Evolutionary conservation across 2,113 vertebrate genomes (phyloP).

Genomic region (Tragulus kanchil): DNA sequence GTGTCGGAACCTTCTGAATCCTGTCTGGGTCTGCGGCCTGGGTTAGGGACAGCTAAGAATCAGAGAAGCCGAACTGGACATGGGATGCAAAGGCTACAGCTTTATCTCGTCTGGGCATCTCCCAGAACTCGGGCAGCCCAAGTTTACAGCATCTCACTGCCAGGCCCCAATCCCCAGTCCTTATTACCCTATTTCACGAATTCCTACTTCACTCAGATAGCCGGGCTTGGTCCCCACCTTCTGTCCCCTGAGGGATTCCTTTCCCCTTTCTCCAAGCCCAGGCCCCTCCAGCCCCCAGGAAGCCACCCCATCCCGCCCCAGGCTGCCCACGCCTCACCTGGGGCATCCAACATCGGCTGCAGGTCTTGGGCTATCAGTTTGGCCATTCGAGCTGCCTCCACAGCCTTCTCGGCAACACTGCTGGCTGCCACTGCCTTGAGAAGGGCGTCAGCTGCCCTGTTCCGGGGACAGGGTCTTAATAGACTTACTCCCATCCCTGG

Average conservation of each 20-base stretch:
- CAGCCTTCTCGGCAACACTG: constrained; percentile 82
- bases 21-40: constrained; percentile 80
- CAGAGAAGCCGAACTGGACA: constrained; percentile 38
- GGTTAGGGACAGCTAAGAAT: constrained; percentile 43
- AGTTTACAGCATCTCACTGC: not conserved
- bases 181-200: not conserved
- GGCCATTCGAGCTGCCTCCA: constrained; percentile 84
- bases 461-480: constrained; percentile 39
- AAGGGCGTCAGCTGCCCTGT: constrained; percentile 86
- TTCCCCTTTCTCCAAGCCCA: not conserved
- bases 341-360: constrained; percentile 83
- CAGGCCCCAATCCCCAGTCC: not conserved
- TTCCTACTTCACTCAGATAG: not conserved
- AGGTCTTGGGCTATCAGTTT: constrained; percentile 86
- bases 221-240: not conserved
- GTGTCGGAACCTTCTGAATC: constrained; percentile 86
- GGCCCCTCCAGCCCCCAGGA: not conserved
- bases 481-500: not conserved
- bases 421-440: constrained; percentile 84
- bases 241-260: not conserved
- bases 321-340: constrained; percentile 77
- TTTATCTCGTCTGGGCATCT: not conserved
- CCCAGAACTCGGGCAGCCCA: not conserved
- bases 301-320: not conserved
- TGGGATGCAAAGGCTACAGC: not conserved